Conservation (phyloP, 2,113 vertebrate species). For the Paraplagusia blochii region DNA sequence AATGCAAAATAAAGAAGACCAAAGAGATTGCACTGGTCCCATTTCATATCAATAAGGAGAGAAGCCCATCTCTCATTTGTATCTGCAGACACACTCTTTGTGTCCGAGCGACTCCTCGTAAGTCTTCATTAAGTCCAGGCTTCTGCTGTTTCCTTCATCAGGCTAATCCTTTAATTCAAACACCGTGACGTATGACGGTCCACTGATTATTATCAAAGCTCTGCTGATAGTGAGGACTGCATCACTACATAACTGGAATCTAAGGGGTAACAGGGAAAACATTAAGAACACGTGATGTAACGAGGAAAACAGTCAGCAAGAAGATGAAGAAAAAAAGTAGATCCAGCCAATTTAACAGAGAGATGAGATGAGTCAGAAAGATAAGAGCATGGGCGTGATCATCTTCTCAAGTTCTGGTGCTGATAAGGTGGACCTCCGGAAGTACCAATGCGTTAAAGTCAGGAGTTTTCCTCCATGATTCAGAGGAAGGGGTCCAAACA, state of each 20-base stretch:
- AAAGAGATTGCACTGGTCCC: slow-evolving; percentile 26
- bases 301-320: not conserved
- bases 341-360: slow-evolving; percentile 22
- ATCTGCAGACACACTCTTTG: slow-evolving; percentile 5
- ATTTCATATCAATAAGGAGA: slow-evolving; percentile 33
- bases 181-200: slow-evolving; percentile 35
- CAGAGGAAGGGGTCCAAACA: slow-evolving; percentile 3
- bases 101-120: slow-evolving; percentile 5
- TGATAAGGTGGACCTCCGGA: slow-evolving; percentile 6
- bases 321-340: slow-evolving; percentile 1
- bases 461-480: slow-evolving; percentile 6
- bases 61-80: not conserved
- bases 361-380: slow-evolving; percentile 14
- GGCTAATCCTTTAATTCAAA: slow-evolving; percentile 51
- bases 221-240: slow-evolving; percentile 25
- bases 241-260: slow-evolving; percentile 39
- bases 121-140: slow-evolving; percentile 31
- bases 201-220: slow-evolving; percentile 49
- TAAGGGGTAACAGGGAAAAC: not conserved
- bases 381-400: slow-evolving; percentile 2
- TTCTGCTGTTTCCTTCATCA: slow-evolving; percentile 33
- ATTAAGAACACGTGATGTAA: not conserved
- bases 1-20: slow-evolving; percentile 32
- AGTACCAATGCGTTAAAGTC: slow-evolving; percentile 4
- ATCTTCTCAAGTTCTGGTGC: slow-evolving; percentile 15